Evolutionary conservation across 2,113 vertebrate species (phyloP).

Genomic region (Notiomystis cincta): DNA sequence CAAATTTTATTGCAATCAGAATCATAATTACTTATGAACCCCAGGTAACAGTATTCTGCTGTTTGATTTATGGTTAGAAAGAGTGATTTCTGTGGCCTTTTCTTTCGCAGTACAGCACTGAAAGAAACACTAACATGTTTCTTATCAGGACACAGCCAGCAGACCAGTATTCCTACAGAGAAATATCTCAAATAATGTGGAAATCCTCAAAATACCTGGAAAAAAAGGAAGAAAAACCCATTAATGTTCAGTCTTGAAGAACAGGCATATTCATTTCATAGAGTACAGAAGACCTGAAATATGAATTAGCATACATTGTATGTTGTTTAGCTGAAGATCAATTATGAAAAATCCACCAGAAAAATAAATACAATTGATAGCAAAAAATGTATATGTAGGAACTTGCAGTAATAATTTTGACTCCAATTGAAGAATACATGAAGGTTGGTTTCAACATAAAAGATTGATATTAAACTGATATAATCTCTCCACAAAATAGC

Average conservation of each 20-base stretch:
- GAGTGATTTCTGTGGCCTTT: not conserved
- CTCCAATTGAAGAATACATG: not conserved
- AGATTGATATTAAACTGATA: not conserved
- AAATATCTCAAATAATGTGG: not conserved
- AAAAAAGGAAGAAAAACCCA: not conserved
- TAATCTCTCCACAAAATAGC: not conserved
- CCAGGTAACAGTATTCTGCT: not conserved
- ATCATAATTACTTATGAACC: not conserved
- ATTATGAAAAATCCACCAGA: not conserved
- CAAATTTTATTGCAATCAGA: not conserved
- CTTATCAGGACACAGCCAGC: not conserved
- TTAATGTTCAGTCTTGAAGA: not conserved
- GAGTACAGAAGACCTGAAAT: not conserved
- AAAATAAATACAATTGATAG: not conserved
- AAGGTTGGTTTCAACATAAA: not conserved
- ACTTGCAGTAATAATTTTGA: not conserved
- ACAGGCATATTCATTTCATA: not conserved
- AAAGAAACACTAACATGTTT: not conserved
- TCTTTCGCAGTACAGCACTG: not conserved
- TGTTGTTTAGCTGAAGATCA: not conserved
- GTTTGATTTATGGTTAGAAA: not conserved
- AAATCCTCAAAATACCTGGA: not conserved
- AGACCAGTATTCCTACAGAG: not conserved
- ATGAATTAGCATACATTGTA: not conserved
- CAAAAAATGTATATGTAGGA: not conserved